Evolutionary conservation across 2,797 vertebrate genomes (phyloP).

Genomic region (Hippoglossus hippoglossus): DNA sequence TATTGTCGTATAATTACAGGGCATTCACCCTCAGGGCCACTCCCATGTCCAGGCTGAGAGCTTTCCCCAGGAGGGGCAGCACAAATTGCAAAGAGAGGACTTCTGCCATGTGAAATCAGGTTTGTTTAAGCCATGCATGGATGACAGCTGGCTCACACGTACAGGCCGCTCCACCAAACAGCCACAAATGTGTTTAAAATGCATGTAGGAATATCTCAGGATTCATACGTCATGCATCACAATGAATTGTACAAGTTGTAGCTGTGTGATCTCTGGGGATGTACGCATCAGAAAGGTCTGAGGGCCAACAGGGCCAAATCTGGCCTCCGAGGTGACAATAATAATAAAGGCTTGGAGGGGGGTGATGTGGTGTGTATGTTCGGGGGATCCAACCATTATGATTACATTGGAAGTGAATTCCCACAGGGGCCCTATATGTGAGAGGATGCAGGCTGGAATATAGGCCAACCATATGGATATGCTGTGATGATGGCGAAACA

Average conservation of each 20-base stretch:
- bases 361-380: conserved; percentile 13
- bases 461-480: conserved; percentile 71
- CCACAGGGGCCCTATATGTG: conserved; percentile 61
- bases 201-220: conserved; percentile 21
- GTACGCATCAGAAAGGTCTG: conserved; percentile 38
- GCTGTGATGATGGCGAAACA: conserved; percentile 58
- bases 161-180: background rate
- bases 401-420: conserved; percentile 64
- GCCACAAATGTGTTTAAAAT: conserved; percentile 4
- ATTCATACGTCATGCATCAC: conserved; percentile 28
- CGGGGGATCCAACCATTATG: conserved; percentile 42
- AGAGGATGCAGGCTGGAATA: conserved; percentile 55
- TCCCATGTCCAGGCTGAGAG: conserved; percentile 50
- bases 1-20: conserved; percentile 74
- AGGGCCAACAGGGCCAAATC: conserved; percentile 46
- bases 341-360: conserved; percentile 52
- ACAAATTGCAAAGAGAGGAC: conserved; percentile 10
- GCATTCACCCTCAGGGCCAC: conserved; percentile 58
- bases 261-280: conserved; percentile 20
- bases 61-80: conserved; percentile 36
- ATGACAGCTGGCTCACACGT: background rate
- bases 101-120: conserved; percentile 11
- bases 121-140: conserved; percentile 24
- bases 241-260: conserved; percentile 18
- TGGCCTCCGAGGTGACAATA: conserved; percentile 62